Evolutionary conservation across 1,140 invertebrate species (phyloP).

Genomic region (Brachionus asplanchnoidis): DNA sequence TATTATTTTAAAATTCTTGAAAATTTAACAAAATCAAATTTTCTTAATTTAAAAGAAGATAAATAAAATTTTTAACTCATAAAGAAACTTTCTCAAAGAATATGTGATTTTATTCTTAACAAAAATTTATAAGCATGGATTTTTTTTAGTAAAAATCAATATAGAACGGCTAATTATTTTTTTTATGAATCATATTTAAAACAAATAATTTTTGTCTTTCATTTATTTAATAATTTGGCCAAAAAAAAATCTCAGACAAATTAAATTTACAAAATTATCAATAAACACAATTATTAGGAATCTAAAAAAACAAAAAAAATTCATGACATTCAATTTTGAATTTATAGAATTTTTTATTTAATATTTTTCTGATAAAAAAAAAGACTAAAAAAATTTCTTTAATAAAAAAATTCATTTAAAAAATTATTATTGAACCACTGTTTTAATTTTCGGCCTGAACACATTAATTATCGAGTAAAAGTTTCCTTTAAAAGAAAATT

Average conservation of each 20-base stretch:
- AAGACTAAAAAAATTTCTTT: background rate
- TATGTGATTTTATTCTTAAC: too few relatives aligned
- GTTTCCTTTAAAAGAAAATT: conserved; percentile 9
- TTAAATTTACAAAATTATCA: background rate
- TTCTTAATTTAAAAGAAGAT: too few relatives aligned
- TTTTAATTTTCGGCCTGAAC: background rate
- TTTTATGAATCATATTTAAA: background rate
- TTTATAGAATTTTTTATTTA: background rate
- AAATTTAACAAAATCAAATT: too few relatives aligned
- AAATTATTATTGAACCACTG: background rate
- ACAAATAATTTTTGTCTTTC: background rate
- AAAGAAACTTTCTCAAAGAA: too few relatives aligned
- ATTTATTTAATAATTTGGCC: background rate
- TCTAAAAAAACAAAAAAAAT: background rate
- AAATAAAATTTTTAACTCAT: too few relatives aligned
- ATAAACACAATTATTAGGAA: background rate
- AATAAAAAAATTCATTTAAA: background rate
- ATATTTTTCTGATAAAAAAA: background rate
- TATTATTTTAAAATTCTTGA: too few relatives aligned
- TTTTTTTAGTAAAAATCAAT: too few relatives aligned
- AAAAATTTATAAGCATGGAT: too few relatives aligned
- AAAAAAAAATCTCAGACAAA: background rate
- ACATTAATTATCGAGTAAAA: conserved; percentile 31
- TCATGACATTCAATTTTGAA: background rate
- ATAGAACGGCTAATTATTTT: too few relatives aligned